Conservation (phyloP, 1,140 invertebrate species). For the Zaprionus gabonicus region DNA sequence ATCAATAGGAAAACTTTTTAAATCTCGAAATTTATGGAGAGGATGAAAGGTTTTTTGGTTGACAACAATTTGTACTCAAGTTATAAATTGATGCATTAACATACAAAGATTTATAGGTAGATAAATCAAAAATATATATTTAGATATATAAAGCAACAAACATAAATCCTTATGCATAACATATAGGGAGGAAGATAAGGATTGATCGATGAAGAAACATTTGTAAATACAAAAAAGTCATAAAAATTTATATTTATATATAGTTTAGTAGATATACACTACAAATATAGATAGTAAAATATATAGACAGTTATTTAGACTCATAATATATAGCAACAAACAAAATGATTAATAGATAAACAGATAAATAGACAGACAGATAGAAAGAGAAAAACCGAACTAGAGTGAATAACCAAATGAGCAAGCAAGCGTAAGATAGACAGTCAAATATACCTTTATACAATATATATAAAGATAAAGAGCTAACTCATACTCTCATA, state of each 20-base stretch:
- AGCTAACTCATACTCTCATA: background rate
- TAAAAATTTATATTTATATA: background rate
- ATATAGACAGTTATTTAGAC: too few species aligned
- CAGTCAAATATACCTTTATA: too few species aligned
- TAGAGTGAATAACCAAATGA: too few species aligned
- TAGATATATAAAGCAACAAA: too few species aligned
- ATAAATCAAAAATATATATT: background rate
- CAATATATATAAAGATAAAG: too few species aligned
- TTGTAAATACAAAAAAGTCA: too few species aligned
- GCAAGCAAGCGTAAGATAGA: too few species aligned
- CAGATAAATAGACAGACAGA: background rate
- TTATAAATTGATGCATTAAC: background rate
- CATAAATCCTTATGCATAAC: too few species aligned
- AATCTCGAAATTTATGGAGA: constrained; percentile 2
- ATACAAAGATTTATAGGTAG: background rate
- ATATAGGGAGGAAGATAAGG: too few species aligned
- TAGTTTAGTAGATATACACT: too few species aligned
- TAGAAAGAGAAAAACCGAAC: too few species aligned
- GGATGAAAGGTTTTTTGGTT: background rate
- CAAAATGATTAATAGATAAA: background rate
- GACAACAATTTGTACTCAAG: background rate
- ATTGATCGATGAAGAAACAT: background rate
- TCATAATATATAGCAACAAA: background rate
- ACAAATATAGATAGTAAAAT: too few species aligned
- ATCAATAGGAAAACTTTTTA: constrained; percentile 4